These are phyloP conservation scores for Mechanitis messenoides DNA, from an alignment of 2,888 invertebrate species.

Conservation along the genomic window DNA sequence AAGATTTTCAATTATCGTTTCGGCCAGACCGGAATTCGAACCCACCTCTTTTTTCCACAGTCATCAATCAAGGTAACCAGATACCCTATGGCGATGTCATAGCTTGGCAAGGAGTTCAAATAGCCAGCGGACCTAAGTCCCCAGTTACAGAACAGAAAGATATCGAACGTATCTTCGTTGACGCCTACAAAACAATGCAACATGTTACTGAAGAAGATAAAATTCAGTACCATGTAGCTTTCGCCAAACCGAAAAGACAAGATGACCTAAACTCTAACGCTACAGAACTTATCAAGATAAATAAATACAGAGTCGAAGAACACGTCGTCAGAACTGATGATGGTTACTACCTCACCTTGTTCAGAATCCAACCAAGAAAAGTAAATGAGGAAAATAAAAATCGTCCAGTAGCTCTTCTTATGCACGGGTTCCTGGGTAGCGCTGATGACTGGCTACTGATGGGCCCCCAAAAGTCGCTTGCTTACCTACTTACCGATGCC, in stretches of 20 bases:
- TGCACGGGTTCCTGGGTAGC: constrained; percentile 81
- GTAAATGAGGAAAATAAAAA: constrained; percentile 37
- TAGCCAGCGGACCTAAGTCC: constrained; percentile 40
- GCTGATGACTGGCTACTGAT: constrained; percentile 82
- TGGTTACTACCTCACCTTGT: constrained; percentile 61
- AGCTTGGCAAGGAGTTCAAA: constrained; percentile 44
- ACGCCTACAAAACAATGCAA: constrained; percentile 52
- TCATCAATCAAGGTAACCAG: constrained; percentile 34
- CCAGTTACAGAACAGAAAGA: constrained; percentile 41
- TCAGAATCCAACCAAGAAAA: constrained; percentile 57
- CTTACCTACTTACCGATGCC: constrained; percentile 57
- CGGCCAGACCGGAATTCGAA: constrained; percentile 34
- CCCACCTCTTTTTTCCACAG: constrained; percentile 35
- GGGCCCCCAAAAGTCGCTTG: constrained; percentile 73
- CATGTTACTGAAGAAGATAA: constrained; percentile 50
- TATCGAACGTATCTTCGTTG: constrained; percentile 51
- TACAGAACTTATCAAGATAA: constrained; percentile 52
- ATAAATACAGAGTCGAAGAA: constrained; percentile 57
- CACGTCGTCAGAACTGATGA: constrained; percentile 61
- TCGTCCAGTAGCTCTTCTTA: constrained; percentile 69
- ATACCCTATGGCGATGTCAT: constrained; percentile 40
- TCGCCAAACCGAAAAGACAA: constrained; percentile 36
- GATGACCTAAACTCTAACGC: constrained; percentile 47
- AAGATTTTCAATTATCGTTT: constrained; percentile 29
- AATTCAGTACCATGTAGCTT: constrained; percentile 45